A percentile compares a stretch with the other conserved stretches of the same genome.
Conservation (phyloP, 2,888 invertebrate genomes). For the Pandemis corylana region DNA sequence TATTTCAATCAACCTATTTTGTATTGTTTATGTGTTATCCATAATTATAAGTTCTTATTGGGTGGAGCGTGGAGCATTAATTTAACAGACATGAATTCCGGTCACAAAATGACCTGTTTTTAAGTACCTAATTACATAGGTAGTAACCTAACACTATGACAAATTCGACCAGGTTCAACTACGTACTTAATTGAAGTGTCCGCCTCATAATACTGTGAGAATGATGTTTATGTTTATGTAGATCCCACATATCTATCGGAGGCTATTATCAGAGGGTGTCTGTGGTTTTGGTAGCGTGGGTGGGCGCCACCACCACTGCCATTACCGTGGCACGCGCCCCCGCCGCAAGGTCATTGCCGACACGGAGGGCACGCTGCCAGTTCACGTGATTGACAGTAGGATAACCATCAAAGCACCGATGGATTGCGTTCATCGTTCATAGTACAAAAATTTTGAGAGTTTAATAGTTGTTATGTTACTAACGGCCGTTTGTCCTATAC, state of each 20-base stretch:
- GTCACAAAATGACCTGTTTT: neutral
- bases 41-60: neutral
- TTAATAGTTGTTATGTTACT: neutral
- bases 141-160: neutral
- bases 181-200: constrained; percentile 16
- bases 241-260: constrained; percentile 6
- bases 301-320: constrained; percentile 40
- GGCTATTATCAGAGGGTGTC: constrained; percentile 45
- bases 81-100: neutral
- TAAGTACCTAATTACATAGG: neutral
- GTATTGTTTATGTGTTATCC: no score
- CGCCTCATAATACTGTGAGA: constrained; percentile 17
- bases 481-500: neutral
- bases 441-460: constrained; percentile 7
- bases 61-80: neutral
- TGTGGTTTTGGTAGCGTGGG: constrained; percentile 50
- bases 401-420: constrained; percentile 30
- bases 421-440: constrained; percentile 13
- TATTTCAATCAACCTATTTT: no score
- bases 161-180: neutral
- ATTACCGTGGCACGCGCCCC: constrained; percentile 36
- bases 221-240: constrained; percentile 4
- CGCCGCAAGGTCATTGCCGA: constrained; percentile 67
- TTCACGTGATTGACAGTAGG: constrained; percentile 60
- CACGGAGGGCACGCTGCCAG: constrained; percentile 44